Conservation (phyloP, 2,888 invertebrate species). For the Lampropteryx suffumata region DNA sequence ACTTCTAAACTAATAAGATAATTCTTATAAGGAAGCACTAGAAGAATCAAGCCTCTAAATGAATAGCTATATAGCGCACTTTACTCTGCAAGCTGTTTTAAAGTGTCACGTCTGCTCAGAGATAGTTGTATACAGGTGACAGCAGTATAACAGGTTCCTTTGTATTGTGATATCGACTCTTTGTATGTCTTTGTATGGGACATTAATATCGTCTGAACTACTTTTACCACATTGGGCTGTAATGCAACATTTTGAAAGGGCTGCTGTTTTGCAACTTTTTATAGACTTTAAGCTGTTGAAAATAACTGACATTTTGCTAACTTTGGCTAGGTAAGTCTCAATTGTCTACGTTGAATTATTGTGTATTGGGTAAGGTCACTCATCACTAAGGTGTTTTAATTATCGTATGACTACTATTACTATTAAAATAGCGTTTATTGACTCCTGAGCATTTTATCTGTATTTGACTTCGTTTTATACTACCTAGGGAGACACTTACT, state of each 20-base stretch:
- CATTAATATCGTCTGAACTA: conserved; percentile 42
- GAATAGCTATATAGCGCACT: neutral
- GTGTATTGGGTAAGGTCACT: no score
- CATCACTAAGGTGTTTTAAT: no score
- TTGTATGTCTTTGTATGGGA: conserved; percentile 24
- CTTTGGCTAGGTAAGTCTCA: no score
- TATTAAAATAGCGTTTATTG: no score
- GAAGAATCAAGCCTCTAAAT: neutral
- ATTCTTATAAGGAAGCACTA: no score
- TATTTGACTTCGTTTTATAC: no score
- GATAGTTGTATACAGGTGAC: conserved; percentile 66
- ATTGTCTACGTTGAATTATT: neutral
- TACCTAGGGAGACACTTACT: no score
- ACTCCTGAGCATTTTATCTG: no score
- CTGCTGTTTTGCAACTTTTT: conserved; percentile 28
- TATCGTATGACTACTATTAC: no score
- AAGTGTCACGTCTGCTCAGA: conserved; percentile 33
- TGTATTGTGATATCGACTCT: conserved; percentile 55
- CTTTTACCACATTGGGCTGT: conserved; percentile 47
- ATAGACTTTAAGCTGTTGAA: conserved; percentile 7
- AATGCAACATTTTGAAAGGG: conserved; percentile 22
- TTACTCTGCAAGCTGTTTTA: neutral
- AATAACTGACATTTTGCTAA: conserved; percentile 16
- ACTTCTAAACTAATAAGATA: no score
- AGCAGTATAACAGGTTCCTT: conserved; percentile 64